phyloP scores from a whole-genome alignment of 2,888 invertebrate species.

The Stomorhina lunata region DNA sequence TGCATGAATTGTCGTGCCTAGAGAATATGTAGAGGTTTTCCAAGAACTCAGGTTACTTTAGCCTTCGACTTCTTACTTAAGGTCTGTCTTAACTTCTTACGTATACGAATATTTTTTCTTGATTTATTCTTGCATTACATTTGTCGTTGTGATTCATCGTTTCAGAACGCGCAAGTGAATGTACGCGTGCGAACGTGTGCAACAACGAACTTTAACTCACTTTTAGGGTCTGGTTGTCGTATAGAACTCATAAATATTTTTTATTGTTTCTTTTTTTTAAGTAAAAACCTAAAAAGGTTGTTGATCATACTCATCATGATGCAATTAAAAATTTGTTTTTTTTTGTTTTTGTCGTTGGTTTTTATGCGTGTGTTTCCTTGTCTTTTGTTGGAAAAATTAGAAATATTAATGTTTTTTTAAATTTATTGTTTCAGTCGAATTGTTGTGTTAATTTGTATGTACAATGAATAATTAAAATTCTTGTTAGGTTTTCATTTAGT shows the following conservation, averaged over 20 bases:
- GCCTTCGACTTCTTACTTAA: constrained; percentile 28
- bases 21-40: constrained; percentile 26
- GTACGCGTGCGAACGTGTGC: constrained; percentile 47
- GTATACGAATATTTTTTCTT: too few species aligned
- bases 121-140: constrained; percentile 38
- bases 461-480: not conserved
- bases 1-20: constrained; percentile 7
- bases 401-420: constrained; percentile 35
- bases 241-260: constrained; percentile 64
- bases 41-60: constrained; percentile 51
- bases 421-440: constrained; percentile 42
- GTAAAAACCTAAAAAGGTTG: constrained; percentile 43
- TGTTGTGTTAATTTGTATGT: constrained; percentile 30
- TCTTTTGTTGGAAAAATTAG: constrained; percentile 23
- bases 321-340: constrained; percentile 50
- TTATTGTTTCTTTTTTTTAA: constrained; percentile 53
- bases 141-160: constrained; percentile 56
- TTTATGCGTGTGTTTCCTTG: constrained; percentile 43
- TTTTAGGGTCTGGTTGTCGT: constrained; percentile 29
- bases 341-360: not conserved
- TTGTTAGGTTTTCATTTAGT: not conserved
- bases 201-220: not conserved
- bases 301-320: constrained; percentile 58
- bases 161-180: not conserved
- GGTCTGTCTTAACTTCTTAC: too few species aligned